These are phyloP conservation scores for Lamprologus lemairii DNA, from an alignment of 2,113 vertebrate genomes.

Conservation along the genomic window DNA sequence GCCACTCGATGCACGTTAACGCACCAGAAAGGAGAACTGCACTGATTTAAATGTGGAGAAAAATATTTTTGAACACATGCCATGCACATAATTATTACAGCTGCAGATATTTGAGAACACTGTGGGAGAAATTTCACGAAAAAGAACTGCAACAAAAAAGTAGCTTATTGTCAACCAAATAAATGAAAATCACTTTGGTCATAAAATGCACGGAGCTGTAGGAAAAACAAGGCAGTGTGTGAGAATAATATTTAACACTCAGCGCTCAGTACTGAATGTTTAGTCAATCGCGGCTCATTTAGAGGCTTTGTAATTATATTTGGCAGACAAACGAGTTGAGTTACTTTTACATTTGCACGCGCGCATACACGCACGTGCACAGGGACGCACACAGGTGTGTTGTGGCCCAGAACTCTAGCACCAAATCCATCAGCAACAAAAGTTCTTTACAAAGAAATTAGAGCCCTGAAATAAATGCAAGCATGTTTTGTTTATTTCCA, in stretches of 20 bases:
- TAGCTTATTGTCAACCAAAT: not conserved
- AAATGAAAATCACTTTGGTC: not conserved
- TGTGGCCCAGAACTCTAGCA: not conserved
- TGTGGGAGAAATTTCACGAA: not conserved
- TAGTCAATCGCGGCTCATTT: not conserved
- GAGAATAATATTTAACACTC: not conserved
- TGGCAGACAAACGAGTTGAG: not conserved
- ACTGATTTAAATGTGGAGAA: not conserved
- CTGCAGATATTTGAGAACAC: not conserved
- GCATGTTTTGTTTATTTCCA: conserved; percentile 17
- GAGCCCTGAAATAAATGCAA: not conserved
- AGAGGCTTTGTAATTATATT: not conserved
- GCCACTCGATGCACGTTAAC: not conserved
- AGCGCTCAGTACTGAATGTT: not conserved
- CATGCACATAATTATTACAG: not conserved
- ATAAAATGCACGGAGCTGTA: not conserved
- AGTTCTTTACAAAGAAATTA: not conserved
- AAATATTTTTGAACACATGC: not conserved
- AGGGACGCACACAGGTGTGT: conserved; percentile 18
- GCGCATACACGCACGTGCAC: not conserved
- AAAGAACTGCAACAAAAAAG: not conserved
- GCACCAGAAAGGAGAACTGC: not conserved
- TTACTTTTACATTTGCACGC: not conserved
- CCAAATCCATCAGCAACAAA: not conserved
- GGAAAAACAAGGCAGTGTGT: not conserved